These are phyloP conservation scores for Caenorhabditis panamensis DNA, from an alignment of 2,888 invertebrate species.

Conservation along the genomic window DNA sequence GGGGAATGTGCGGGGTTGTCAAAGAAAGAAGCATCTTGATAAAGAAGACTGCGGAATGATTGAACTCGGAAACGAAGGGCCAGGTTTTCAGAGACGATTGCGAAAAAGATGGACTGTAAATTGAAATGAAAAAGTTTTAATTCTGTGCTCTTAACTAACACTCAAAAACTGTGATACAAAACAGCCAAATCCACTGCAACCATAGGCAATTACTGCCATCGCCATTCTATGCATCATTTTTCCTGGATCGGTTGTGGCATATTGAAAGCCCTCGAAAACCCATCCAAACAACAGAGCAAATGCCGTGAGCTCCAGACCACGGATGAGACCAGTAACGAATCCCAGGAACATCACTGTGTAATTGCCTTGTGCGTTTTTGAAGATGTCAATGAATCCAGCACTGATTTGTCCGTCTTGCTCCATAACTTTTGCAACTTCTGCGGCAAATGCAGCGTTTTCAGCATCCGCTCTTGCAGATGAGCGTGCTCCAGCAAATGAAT, in stretches of 20 bases:
- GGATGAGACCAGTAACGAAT: conserved; percentile 74
- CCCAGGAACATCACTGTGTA: conserved; percentile 64
- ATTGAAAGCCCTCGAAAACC: conserved; percentile 51
- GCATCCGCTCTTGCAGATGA: conserved; percentile 26
- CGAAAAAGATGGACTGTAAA: conserved; percentile 56
- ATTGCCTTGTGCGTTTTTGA: conserved; percentile 63
- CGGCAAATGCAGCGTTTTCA: conserved; percentile 60
- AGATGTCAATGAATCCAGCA: conserved; percentile 55
- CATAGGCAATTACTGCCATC: conserved; percentile 29
- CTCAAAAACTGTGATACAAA: conserved; percentile 48
- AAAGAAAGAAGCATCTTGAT: conserved; percentile 82
- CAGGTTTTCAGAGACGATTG: conserved; percentile 67
- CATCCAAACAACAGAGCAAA: conserved; percentile 81
- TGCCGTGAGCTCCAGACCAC: conserved; percentile 82
- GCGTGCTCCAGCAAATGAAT: conserved; percentile 29
- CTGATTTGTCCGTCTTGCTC: conserved; percentile 49
- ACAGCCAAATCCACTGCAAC: conserved; percentile 42
- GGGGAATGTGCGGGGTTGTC: conserved; percentile 81
- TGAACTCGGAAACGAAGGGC: conserved; percentile 68
- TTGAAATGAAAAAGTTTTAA: not conserved
- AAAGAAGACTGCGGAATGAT: conserved; percentile 77
- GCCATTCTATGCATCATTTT: conserved; percentile 50
- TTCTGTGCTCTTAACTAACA: conserved; percentile 35
- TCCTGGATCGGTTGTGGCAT: conserved; percentile 13
- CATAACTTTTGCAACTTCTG: conserved; percentile 53